Conservation (phyloP, 2,797 vertebrate genomes). For the Halcyon badia region DNA sequence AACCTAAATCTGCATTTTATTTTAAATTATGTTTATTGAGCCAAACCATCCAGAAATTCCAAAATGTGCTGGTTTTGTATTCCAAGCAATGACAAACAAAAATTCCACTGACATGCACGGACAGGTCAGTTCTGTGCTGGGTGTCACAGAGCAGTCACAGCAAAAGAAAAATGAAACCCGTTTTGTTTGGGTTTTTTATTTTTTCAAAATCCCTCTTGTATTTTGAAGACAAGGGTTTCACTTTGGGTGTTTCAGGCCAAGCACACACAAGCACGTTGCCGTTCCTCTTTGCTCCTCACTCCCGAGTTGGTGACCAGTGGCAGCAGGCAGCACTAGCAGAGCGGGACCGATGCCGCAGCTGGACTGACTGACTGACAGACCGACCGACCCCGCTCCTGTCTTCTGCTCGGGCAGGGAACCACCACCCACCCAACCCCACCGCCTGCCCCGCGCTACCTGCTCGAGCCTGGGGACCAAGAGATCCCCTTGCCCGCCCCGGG, state of each 20-base stretch:
- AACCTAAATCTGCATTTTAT: neutral
- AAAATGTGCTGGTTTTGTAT: neutral
- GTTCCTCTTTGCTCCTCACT: neutral
- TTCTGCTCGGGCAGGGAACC: too few relatives aligned
- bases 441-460: neutral
- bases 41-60: neutral
- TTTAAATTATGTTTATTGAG: neutral
- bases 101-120: neutral
- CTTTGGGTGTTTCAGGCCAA: neutral
- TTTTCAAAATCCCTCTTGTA: accelerated
- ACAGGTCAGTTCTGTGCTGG: neutral
- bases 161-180: neutral
- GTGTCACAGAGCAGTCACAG: accelerated
- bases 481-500: neutral
- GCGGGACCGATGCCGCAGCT: neutral
- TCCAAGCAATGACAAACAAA: neutral
- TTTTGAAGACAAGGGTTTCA: neutral
- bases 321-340: neutral
- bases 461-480: neutral
- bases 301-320: accelerated
- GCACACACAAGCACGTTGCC: accelerated
- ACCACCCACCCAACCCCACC: too few relatives aligned
- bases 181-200: too few relatives aligned
- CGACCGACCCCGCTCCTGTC: neutral
- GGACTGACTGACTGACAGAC: too few relatives aligned